Percentiles rank a stretch among this genome's conserved stretches.
phyloP scores from a whole-genome alignment of 2,797 vertebrate species.

The Melopsittacus undulatus region DNA sequence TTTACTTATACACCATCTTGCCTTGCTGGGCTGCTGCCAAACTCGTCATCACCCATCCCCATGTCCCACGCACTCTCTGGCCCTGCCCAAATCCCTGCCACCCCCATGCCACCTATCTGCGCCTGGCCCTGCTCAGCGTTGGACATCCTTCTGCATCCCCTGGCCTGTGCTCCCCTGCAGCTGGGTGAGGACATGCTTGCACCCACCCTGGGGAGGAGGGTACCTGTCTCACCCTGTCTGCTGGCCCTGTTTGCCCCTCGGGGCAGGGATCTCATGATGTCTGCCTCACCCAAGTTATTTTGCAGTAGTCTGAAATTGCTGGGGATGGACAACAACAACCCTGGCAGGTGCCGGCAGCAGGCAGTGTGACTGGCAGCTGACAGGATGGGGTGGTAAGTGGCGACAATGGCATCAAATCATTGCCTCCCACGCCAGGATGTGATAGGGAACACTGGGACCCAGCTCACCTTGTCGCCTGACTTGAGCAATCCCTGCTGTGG shows the following conservation, averaged over 20 bases:
- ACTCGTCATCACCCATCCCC: not conserved
- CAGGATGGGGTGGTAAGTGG: not conserved
- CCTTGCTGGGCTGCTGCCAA: not conserved
- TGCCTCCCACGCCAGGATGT: conserved; percentile 60
- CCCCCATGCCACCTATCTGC: not conserved
- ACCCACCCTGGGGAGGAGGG: not conserved
- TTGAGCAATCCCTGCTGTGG: not conserved
- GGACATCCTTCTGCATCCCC: not conserved
- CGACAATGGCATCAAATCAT: not conserved
- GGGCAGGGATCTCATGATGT: conserved; percentile 23
- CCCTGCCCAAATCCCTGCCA: not conserved
- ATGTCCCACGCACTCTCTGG: not conserved
- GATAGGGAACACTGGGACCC: not conserved
- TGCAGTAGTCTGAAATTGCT: not conserved
- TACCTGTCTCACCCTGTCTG: not conserved
- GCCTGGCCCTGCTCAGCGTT: accelerated
- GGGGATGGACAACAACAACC: not conserved
- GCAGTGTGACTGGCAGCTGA: not conserved
- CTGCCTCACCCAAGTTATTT: conserved; percentile 2
- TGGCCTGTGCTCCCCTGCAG: not conserved
- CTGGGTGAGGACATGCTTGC: not conserved
- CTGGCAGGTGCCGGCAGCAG: not conserved
- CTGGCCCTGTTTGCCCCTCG: not conserved
- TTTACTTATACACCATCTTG: not conserved
- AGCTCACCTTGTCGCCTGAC: not conserved